Evolutionary conservation across 2,797 vertebrate genomes (phyloP).

Genomic region (Vespertilio murinus): DNA sequence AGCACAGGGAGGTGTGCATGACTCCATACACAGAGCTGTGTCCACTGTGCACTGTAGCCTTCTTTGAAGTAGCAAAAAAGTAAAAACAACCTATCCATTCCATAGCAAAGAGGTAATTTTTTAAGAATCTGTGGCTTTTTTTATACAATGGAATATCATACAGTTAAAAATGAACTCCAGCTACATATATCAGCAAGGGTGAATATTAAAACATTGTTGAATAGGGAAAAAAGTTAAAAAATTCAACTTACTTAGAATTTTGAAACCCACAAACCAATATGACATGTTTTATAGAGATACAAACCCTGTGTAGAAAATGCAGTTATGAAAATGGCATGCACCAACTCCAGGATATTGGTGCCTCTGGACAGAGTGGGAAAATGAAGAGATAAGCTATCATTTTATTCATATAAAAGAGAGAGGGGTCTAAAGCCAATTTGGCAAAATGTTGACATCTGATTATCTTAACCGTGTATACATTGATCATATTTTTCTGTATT

Average conservation of each 20-base stretch:
- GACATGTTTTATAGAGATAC: not conserved
- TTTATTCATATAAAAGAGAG: not conserved
- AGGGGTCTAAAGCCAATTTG: not conserved
- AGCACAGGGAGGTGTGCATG: not conserved
- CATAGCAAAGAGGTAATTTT: not conserved
- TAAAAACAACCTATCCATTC: not conserved
- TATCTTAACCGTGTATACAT: not conserved
- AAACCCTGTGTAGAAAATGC: not conserved
- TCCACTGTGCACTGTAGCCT: not conserved
- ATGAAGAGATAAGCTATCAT: not conserved
- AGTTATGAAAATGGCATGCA: not conserved
- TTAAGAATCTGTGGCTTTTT: not conserved
- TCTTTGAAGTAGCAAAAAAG: not conserved
- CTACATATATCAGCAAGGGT: not conserved
- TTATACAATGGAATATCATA: not conserved
- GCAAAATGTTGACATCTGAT: not conserved
- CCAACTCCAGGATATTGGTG: not conserved
- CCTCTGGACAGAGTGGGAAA: not conserved
- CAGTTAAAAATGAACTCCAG: not conserved
- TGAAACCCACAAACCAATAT: not conserved
- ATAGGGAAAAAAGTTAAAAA: not conserved
- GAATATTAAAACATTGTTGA: slow-evolving; percentile 8
- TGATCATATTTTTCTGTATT: not conserved
- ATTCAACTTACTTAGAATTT: not conserved
- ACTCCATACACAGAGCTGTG: not conserved